Base-by-base conservation (phyloP, 2,888 invertebrate species). In the Physocephala rufipes region DNA sequence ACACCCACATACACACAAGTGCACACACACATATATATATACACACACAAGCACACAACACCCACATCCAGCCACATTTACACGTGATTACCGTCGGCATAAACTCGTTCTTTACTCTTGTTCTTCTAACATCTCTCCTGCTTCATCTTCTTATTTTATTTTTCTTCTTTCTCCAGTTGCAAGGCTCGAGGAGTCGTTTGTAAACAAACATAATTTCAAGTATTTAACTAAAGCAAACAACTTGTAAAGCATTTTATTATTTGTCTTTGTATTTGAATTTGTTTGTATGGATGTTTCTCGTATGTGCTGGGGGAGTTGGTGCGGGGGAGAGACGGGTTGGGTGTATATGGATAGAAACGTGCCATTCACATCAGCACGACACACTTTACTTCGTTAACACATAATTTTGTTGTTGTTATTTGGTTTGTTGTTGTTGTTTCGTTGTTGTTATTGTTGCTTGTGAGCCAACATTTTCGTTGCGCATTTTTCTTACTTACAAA, bases 201-300 rank as follows among this genome's bases (percentile, higher is more conserved):
- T 63, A 73, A 53, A 71, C 69, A 67, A 70, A 72, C 68, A 71
- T 71, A 71, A 71, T 66, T 73, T 68, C 64, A 63, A 71, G 70
- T 68, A 73, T 75, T 75, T 74, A 73, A 75, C 73, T 74, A 69
- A 75, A 74, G 73, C 68, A 74, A 74, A 74, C 73, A 73, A 53
- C 65, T 71, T 73, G 74, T 72, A 70, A 74, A 75, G 71, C 67
- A 74, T 75, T 74, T 73, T 72, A 73, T 75, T 73, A 63, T 72
- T 51, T 68, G 70, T 55, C 30, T 55, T 49, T 28, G 28, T 72
- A 45, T 72, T 51, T 70, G 65, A 26, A 43, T 59, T 12, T 28
- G 58, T 28, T 16, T 13, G 58, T 58, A 28, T 24, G 58, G 24
- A 12, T 58, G 16, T n/a, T n/a, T n/a, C n/a, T n/a, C 24, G 58